Evolutionary conservation across 2,797 vertebrate genomes (phyloP), one percentile per base, ranked within the genome.

Genomic region (Pogonophryne albipinna): DNA sequence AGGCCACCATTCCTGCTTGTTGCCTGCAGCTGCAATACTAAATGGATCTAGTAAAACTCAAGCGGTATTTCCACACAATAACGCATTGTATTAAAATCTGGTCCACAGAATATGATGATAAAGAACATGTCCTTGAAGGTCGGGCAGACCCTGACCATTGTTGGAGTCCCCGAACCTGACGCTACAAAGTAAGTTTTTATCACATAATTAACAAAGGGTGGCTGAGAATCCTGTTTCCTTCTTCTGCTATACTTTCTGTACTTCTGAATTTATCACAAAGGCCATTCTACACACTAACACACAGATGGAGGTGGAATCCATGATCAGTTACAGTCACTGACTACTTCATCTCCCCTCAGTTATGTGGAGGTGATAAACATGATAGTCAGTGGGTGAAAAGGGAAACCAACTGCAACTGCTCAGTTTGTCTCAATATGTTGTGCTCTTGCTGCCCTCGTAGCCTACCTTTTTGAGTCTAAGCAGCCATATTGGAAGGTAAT

Each of bases 51-150:
- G 58, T 75, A 66, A 74, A 52, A 83, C 62, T 51, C 71, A 20
- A 53, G 10, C 15, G 2, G 12, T 20, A 41, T 70, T 66, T 74
- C 42, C 34, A 64, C 47, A 74, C 67, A 87, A 68, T 87, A 81
- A 50, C 1, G 7, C 8, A 58, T 19, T 72, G 52, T 70, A 17
- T 63, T 11, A 23, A 16, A 46, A 7, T 10, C 15, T 49, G 85
- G 27, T 80, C 3, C 44, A 57, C 87, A 95, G 94, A 87, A 73
- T 44, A 76, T 95, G 87, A 10, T 80, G 3, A 8, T 96, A 15
- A 85, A 91, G 83, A 95, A 95, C 71, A 94, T 95, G 95, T 94
- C 95, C 92, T 93, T 96, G 77, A 95, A 95, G 86, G 83, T 80
- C 0, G 95, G 95, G 20, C 94, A 95, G 82, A 95, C 91, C 12